Evolutionary conservation across 2,888 invertebrate genomes (phyloP).

Genomic region (Malthinus flaveolus): DNA sequence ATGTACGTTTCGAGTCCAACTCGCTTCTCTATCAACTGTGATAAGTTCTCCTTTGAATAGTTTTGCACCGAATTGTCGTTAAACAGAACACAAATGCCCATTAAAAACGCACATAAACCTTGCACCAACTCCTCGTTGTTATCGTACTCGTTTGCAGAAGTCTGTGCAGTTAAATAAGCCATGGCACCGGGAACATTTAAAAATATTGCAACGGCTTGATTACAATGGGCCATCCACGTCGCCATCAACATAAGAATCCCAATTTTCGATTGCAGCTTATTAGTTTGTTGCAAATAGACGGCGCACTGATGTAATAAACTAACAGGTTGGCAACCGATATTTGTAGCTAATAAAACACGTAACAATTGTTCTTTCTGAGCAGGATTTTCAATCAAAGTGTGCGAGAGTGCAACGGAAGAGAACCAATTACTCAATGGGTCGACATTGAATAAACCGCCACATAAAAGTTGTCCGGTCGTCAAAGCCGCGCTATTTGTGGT

Average conservation of each 20-base stretch:
- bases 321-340: conserved; percentile 81
- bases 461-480: conserved; percentile 86
- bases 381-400: conserved; percentile 84
- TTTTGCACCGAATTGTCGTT: conserved; percentile 80
- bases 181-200: conserved; percentile 73
- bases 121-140: conserved; percentile 87
- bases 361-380: conserved; percentile 88
- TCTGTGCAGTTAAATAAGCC: conserved; percentile 81
- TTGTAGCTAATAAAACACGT: conserved; percentile 86
- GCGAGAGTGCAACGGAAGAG: conserved; percentile 87
- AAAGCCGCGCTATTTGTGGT: conserved; percentile 72
- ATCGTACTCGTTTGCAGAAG: conserved; percentile 83
- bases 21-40: conserved; percentile 83
- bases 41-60: conserved; percentile 77
- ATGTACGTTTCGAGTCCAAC: conserved; percentile 89
- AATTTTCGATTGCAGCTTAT: conserved; percentile 80
- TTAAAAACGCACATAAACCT: conserved; percentile 73
- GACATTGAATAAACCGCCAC: conserved; percentile 87
- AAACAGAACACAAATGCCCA: conserved; percentile 89
- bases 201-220: conserved; percentile 80
- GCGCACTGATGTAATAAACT: conserved; percentile 90
- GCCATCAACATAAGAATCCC: conserved; percentile 89
- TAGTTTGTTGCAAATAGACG: conserved; percentile 79
- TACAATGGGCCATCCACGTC: conserved; percentile 86
- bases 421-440: conserved; percentile 95